Conservation (phyloP, 2,888 invertebrate species). For the Odontomyia ornata region DNA sequence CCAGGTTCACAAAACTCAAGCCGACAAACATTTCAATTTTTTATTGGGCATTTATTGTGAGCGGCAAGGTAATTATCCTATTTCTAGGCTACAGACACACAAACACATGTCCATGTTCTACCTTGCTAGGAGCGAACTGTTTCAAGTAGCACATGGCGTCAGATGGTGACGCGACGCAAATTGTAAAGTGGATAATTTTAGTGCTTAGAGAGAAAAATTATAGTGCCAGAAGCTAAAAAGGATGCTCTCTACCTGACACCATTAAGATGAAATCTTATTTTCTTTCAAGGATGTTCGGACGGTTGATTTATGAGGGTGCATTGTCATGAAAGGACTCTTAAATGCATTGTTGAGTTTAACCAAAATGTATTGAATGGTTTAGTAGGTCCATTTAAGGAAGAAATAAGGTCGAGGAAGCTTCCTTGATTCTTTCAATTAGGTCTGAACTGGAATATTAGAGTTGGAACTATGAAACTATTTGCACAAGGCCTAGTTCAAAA, state of each 20-base stretch:
- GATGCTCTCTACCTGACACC: constrained; percentile 40
- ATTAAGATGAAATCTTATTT: constrained; percentile 6
- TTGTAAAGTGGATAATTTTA: constrained; percentile 41
- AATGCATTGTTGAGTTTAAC: no score
- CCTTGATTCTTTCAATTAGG: no score
- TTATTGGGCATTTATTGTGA: constrained; percentile 23
- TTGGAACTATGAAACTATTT: no score
- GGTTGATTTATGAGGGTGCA: constrained; percentile 20
- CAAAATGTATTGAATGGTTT: no score
- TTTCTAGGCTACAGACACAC: constrained; percentile 31
- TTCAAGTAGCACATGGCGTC: constrained; percentile 43
- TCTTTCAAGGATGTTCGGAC: constrained; percentile 19
- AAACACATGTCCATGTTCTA: not conserved
- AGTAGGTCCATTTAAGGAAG: no score
- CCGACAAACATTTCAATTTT: constrained; percentile 43
- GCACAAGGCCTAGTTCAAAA: no score
- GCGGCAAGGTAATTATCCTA: constrained; percentile 33
- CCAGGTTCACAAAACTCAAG: not conserved
- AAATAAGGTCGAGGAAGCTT: no score
- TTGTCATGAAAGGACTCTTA: no score
- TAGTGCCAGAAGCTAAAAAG: constrained; percentile 33
- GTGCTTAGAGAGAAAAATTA: not conserved
- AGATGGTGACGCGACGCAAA: constrained; percentile 37
- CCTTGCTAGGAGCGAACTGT: not conserved
- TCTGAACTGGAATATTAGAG: no score